Percentiles rank a stretch among this genome's conserved stretches.
Conservation (phyloP, 2,797 vertebrate genomes). For the Echeneis naucrates region DNA sequence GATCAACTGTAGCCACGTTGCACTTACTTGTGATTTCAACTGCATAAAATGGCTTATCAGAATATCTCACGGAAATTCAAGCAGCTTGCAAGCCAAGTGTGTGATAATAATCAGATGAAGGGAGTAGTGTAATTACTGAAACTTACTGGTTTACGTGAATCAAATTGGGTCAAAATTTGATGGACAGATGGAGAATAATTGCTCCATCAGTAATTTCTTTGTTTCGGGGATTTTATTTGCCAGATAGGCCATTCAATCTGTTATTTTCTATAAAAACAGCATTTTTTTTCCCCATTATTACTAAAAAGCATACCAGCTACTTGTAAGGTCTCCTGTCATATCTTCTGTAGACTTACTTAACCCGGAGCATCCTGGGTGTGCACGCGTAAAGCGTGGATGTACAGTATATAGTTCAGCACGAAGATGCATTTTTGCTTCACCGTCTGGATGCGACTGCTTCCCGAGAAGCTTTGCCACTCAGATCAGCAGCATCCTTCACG, state of each 20-base stretch:
- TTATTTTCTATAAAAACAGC: neutral
- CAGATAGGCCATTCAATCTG: neutral
- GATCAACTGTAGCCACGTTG: neutral
- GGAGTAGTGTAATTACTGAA: neutral
- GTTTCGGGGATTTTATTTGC: neutral
- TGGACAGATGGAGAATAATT: neutral
- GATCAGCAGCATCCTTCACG: neutral
- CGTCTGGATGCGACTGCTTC: conserved; percentile 39
- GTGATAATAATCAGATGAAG: conserved; percentile 6
- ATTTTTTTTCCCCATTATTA: neutral
- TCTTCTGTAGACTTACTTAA: neutral
- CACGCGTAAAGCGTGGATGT: neutral
- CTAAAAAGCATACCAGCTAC: neutral
- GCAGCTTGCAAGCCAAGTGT: neutral
- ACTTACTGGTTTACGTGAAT: neutral
- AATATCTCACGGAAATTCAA: neutral
- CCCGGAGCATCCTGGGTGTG: neutral
- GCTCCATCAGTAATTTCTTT: neutral
- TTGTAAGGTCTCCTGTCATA: neutral
- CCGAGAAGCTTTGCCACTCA: conserved; percentile 4
- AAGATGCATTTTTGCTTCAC: conserved; percentile 12
- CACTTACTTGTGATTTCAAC: neutral
- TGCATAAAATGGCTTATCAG: neutral
- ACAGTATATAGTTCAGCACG: neutral
- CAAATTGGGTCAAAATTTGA: neutral